These are phyloP conservation scores for Phortica magna DNA, from an alignment of 2,888 invertebrate genomes.

Conservation along the genomic window DNA sequence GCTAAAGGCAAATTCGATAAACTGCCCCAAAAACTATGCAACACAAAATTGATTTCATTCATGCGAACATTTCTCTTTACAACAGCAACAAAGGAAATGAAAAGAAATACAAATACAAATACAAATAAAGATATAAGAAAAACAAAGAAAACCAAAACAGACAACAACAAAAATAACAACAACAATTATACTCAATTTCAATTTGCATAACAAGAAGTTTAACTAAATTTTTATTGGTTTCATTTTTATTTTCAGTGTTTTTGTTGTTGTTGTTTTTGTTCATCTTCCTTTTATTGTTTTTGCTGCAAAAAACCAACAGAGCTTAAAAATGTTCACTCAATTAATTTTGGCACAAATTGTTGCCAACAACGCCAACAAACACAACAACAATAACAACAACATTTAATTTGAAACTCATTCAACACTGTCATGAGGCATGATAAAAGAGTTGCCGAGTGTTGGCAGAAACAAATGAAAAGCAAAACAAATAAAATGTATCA, in stretches of 20 bases:
- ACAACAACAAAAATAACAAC: background rate
- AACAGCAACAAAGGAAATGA: background rate
- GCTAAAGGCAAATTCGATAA: background rate
- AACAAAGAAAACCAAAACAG: background rate
- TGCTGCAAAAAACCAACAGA: background rate
- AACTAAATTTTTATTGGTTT: background rate
- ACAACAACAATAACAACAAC: conserved; percentile 14
- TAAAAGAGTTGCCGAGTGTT: background rate
- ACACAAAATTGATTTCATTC: background rate
- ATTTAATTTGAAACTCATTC: conserved; percentile 25
- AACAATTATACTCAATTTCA: background rate
- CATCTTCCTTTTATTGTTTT: background rate
- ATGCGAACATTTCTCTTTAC: background rate
- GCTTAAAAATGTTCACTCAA: conserved; percentile 58
- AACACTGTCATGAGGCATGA: background rate
- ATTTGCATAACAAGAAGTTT: background rate
- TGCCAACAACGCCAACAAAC: conserved; percentile 43
- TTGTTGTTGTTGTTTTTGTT: background rate
- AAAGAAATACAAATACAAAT: too few species aligned
- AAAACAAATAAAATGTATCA: background rate
- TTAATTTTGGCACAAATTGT: conserved; percentile 58
- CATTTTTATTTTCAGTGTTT: background rate
- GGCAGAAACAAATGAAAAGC: background rate
- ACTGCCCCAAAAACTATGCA: background rate
- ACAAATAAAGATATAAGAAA: too few species aligned